These are phyloP conservation scores for Graphium colonna DNA, from an alignment of 2,888 invertebrate species.

Conservation along the genomic window DNA sequence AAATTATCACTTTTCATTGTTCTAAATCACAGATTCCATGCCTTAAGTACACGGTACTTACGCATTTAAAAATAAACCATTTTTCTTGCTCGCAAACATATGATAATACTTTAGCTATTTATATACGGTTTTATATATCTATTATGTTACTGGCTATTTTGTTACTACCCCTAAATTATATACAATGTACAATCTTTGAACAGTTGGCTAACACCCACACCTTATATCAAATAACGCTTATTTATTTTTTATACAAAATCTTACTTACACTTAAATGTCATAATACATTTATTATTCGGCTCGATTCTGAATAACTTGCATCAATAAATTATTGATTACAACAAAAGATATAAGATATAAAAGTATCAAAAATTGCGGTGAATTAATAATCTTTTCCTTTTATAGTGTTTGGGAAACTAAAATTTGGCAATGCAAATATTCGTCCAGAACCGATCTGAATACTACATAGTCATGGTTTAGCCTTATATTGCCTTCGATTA, in stretches of 20 bases:
- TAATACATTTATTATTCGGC: background rate
- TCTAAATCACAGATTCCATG: conserved; percentile 25
- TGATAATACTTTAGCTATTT: conserved; percentile 7
- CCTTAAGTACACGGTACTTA: conserved; percentile 34
- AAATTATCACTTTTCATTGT: conserved; percentile 17
- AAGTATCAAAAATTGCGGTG: too few relatives aligned
- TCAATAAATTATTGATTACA: background rate
- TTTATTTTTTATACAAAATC: background rate
- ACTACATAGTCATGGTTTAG: conserved; percentile 9
- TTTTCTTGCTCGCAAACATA: conserved; percentile 1
- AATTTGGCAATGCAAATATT: background rate
- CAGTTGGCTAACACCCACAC: conserved; percentile 4
- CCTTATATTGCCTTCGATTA: background rate
- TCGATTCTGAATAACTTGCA: conserved; percentile 1
- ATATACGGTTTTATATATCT: background rate
- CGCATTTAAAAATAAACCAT: conserved; percentile 15
- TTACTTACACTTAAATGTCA: background rate
- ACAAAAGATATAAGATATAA: too few relatives aligned
- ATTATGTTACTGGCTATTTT: conserved; percentile 13
- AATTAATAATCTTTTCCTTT: too few relatives aligned
- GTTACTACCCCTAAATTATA: background rate
- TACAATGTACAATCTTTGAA: conserved; percentile 12
- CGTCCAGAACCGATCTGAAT: conserved; percentile 4
- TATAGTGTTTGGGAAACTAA: too few relatives aligned
- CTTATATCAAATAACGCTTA: background rate